Evolutionary conservation across 2,797 vertebrate species (phyloP).

Genomic region (Dendrocincla fuliginosa): DNA sequence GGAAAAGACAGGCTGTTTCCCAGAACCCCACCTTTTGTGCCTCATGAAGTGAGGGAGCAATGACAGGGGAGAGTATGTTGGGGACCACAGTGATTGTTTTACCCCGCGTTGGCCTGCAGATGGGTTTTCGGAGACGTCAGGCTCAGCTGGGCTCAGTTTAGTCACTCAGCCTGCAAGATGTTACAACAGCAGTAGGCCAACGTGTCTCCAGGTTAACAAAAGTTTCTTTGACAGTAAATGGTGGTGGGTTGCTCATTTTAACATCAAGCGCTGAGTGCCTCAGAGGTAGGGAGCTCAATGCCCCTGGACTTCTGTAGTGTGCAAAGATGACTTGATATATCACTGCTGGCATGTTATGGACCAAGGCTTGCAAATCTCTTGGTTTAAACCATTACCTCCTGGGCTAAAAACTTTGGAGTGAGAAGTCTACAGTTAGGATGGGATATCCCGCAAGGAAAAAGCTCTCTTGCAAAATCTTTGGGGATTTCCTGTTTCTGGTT

Average conservation of each 20-base stretch:
- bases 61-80: not conserved
- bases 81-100: fast-evolving
- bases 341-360: not conserved
- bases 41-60: not conserved
- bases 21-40: fast-evolving
- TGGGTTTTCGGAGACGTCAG: not conserved
- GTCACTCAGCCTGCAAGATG: not conserved
- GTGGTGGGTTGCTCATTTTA: not conserved
- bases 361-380: not conserved
- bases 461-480: not conserved
- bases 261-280: not conserved
- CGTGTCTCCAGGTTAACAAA: not conserved
- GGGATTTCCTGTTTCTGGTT: conserved; percentile 53
- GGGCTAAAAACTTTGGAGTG: not conserved
- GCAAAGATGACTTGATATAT: not conserved
- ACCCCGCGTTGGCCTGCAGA: not conserved
- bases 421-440: not conserved
- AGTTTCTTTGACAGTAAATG: not conserved
- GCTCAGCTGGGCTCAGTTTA: not conserved
- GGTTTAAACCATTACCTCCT: not conserved
- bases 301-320: not conserved
- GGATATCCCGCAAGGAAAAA: conserved; percentile 7
- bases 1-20: not conserved
- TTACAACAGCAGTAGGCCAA: not conserved
- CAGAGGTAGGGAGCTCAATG: not conserved